Evolutionary conservation across 2,797 vertebrate species (phyloP).

Genomic region (Urophycis tenuis): DNA sequence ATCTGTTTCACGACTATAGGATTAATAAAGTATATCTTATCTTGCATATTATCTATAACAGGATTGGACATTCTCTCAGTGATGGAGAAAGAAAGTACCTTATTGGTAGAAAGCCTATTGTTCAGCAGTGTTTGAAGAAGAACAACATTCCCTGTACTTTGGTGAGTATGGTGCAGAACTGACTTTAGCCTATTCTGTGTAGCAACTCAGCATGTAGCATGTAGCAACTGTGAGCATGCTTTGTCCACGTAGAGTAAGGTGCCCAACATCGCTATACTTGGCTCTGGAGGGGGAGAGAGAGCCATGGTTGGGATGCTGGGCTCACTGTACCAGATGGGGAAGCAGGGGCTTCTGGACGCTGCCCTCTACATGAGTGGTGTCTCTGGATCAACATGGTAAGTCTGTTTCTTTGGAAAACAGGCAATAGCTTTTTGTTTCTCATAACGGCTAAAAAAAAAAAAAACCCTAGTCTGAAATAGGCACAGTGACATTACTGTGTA

Average conservation of each 20-base stretch:
- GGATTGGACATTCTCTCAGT: conserved; percentile 15
- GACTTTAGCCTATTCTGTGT: neutral
- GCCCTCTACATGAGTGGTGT: conserved; percentile 36
- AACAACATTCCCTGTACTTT: neutral
- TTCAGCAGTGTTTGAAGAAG: conserved; percentile 6
- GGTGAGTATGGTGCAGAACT: conserved; percentile 15
- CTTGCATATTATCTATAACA: neutral
- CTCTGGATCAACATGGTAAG: conserved; percentile 40
- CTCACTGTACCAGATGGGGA: conserved; percentile 20
- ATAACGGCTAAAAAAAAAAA: neutral
- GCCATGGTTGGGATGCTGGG: conserved; percentile 35
- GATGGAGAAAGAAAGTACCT: conserved; percentile 4
- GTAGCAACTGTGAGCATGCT: neutral
- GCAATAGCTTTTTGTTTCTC: neutral
- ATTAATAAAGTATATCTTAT: too few species aligned
- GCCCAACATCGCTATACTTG: conserved; percentile 33
- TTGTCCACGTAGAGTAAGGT: conserved; percentile 14
- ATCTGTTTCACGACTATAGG: neutral
- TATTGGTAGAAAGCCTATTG: neutral
- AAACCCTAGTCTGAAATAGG: too few species aligned
- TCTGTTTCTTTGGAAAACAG: neutral
- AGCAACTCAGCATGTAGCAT: too few species aligned
- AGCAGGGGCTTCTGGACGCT: conserved; percentile 25
- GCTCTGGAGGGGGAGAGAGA: conserved; percentile 33
- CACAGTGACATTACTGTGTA: too few species aligned